phyloP scores from a whole-genome alignment of 2,113 vertebrate genomes.

The Salvator merianae region DNA sequence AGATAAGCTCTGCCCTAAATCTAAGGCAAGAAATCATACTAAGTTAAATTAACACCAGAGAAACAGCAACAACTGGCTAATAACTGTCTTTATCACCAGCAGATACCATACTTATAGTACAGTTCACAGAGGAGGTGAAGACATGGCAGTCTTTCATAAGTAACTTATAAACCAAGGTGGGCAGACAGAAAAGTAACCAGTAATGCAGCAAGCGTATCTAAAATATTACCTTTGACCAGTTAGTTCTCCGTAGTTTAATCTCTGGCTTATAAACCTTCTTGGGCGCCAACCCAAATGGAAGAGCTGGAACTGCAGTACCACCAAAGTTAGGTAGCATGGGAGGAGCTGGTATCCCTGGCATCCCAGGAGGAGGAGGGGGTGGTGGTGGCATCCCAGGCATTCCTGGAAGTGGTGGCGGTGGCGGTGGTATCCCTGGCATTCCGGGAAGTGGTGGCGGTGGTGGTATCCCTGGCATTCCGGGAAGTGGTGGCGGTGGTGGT shows the following conservation, averaged over 20 bases:
- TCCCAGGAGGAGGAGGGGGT: slow-evolving; percentile 64
- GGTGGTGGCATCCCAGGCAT: slow-evolving; percentile 65
- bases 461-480: slow-evolving; percentile 48
- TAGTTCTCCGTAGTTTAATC: slow-evolving; percentile 80
- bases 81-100: neutral
- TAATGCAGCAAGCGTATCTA: neutral
- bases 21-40: neutral
- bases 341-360: slow-evolving; percentile 67
- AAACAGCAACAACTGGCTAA: neutral
- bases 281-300: slow-evolving; percentile 81
- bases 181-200: neutral
- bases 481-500: slow-evolving; percentile 53
- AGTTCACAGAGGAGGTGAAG: neutral
- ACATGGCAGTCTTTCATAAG: neutral
- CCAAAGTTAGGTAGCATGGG: slow-evolving; percentile 65
- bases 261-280: slow-evolving; percentile 87
- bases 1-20: neutral
- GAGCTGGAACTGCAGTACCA: slow-evolving; percentile 66
- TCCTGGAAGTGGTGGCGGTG: slow-evolving; percentile 65
- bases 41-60: neutral
- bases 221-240: slow-evolving; percentile 85
- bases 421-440: slow-evolving; percentile 38
- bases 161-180: neutral
- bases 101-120: too few species aligned
- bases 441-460: slow-evolving; percentile 74